Percentiles rank a stretch among this genome's conserved stretches.
Evolutionary conservation across 2,797 vertebrate genomes (phyloP).

Genomic region (Pachyuromys duprasi): DNA sequence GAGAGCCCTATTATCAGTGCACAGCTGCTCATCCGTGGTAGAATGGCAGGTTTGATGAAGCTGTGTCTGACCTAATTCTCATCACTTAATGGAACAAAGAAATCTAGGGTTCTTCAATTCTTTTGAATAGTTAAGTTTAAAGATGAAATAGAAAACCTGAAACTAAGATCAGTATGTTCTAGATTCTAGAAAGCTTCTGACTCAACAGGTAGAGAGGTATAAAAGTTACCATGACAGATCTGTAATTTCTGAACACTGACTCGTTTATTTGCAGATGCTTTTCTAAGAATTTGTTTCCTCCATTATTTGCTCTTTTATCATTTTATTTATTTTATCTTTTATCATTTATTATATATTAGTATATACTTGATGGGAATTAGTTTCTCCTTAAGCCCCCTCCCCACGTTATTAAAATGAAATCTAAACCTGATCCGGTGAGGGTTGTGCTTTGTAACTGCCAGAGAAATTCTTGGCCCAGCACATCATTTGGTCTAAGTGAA

Average conservation of each 20-base stretch:
- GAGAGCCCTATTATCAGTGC: background rate
- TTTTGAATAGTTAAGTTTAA: conserved; percentile 19
- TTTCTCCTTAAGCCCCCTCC: conserved; percentile 12
- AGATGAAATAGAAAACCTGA: conserved; percentile 18
- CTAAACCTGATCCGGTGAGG: background rate
- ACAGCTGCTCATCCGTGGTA: background rate
- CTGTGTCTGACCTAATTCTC: conserved; percentile 2
- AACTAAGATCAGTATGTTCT: background rate
- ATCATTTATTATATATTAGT: conserved; percentile 9
- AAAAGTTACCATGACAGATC: background rate
- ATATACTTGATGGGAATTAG: conserved; percentile 6
- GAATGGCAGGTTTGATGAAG: background rate
- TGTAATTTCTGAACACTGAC: background rate
- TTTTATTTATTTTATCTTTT: background rate
- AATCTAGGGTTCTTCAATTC: background rate
- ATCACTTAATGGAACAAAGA: conserved; percentile 16
- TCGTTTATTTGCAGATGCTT: conserved; percentile 12
- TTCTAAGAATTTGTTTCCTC: conserved; percentile 18
- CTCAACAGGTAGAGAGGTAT: background rate
- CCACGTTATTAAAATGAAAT: conserved; percentile 55
- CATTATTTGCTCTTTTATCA: conserved; percentile 7
- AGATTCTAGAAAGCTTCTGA: background rate
- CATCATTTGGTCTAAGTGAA: conserved; percentile 31
- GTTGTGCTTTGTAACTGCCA: conserved; percentile 41
- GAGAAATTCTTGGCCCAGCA: background rate